Evolutionary conservation across 2,113 vertebrate species (phyloP).

Genomic region (Scomber colias): DNA sequence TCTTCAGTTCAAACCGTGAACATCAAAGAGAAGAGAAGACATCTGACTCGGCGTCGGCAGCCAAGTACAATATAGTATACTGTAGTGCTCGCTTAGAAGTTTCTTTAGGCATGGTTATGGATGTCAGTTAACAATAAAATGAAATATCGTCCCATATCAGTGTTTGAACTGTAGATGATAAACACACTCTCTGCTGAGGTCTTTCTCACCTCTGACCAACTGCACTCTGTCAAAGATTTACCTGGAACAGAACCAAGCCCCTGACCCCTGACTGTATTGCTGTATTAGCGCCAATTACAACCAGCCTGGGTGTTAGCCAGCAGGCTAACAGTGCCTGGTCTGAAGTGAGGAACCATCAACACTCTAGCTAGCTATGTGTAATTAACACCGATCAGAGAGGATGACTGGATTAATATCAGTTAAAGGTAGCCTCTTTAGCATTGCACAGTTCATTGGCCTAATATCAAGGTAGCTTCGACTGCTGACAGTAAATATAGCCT

Average conservation of each 20-base stretch:
- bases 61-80: slow-evolving; percentile 12
- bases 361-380: slow-evolving; percentile 37
- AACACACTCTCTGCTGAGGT: neutral
- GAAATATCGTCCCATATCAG: neutral
- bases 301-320: slow-evolving; percentile 34
- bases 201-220: slow-evolving; percentile 16
- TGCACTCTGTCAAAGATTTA: slow-evolving; percentile 7
- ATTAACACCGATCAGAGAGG: slow-evolving; percentile 47
- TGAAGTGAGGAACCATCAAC: slow-evolving; percentile 19
- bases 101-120: neutral
- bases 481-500: slow-evolving; percentile 28
- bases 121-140: slow-evolving; percentile 8
- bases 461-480: slow-evolving; percentile 15
- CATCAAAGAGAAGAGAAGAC: slow-evolving; percentile 31
- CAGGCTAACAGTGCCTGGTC: slow-evolving; percentile 27
- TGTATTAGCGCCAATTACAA: slow-evolving; percentile 47
- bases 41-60: neutral
- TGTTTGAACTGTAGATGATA: slow-evolving; percentile 1
- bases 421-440: slow-evolving; percentile 42
- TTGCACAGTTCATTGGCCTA: neutral
- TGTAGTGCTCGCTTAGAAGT: neutral
- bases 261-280: slow-evolving; percentile 24
- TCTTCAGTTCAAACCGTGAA: slow-evolving; percentile 1
- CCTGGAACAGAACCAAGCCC: slow-evolving; percentile 34
- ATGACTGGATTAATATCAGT: slow-evolving; percentile 26